phyloP scores from a whole-genome alignment of 37 sponge, comb jelly and placozoan species.

The Agelas oroides region DNA sequence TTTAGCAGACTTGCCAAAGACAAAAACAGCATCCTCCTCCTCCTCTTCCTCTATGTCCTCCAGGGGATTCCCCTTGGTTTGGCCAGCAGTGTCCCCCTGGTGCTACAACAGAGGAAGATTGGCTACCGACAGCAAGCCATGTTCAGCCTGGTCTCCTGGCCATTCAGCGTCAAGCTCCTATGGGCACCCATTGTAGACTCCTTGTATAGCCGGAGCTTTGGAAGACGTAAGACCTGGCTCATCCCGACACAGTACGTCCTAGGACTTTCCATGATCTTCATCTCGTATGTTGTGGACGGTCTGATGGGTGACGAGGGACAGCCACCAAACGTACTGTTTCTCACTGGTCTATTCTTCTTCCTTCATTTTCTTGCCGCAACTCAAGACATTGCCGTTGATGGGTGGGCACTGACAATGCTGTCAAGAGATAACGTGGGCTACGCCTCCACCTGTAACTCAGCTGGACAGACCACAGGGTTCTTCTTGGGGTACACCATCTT shows the following conservation, averaged over 20 bases:
- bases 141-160: constrained; percentile 91
- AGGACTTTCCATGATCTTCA: constrained; percentile 80
- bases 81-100: constrained; percentile 86
- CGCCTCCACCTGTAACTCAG: constrained; percentile 95
- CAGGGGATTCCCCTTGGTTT: constrained; percentile 96
- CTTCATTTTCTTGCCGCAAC: constrained; percentile 92
- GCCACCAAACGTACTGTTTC: constrained; percentile 46
- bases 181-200: constrained; percentile 97
- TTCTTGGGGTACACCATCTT: constrained; percentile 94
- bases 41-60: constrained; percentile 84
- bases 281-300: constrained; percentile 59
- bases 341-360: constrained; percentile 85
- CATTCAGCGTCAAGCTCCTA: constrained; percentile 93
- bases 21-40: constrained; percentile 62
- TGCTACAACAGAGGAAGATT: constrained; percentile 85
- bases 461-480: constrained; percentile 95
- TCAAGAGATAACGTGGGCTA: constrained; percentile 87
- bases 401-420: constrained; percentile 98
- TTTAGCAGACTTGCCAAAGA: constrained; percentile 47
- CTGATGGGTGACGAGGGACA: constrained; percentile 54
- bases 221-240: constrained; percentile 96
- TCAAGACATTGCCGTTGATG: constrained; percentile 98
- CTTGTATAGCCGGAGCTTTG: constrained; percentile 78
- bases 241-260: constrained; percentile 90
- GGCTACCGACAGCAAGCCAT: constrained; percentile 92